A percentile compares a stretch with the other conserved stretches of the same genome.
Conservation (phyloP, 2,888 invertebrate genomes). For the Andrena bucephala region DNA sequence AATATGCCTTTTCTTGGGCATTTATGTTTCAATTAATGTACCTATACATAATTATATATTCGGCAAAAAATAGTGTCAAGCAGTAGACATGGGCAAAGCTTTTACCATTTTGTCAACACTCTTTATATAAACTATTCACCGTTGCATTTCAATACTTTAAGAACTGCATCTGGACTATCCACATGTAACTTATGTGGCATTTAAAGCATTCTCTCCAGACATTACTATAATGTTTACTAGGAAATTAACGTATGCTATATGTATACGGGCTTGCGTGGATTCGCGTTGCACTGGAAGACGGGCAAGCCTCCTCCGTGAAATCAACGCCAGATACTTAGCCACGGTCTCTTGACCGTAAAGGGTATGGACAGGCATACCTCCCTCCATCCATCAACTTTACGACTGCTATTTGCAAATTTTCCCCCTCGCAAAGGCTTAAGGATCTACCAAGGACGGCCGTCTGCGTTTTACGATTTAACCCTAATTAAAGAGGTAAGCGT, state of each 20-base stretch:
- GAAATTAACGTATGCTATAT: background rate
- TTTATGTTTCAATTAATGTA: no score
- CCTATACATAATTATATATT: no score
- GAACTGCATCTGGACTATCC: no score
- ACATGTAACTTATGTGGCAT: no score
- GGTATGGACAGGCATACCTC: conserved; percentile 54
- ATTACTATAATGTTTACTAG: no score
- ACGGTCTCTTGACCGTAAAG: conserved; percentile 62
- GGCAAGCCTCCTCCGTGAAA: conserved; percentile 25
- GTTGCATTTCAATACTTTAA: no score
- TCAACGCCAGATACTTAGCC: conserved; percentile 29
- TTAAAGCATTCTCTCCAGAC: no score
- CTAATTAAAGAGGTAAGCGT: conserved; percentile 82
- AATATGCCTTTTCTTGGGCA: no score
- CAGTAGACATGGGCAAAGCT: no score
- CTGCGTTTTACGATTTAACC: conserved; percentile 82
- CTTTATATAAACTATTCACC: no score
- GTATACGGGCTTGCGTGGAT: background rate
- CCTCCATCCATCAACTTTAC: conserved; percentile 80
- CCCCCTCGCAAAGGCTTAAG: conserved; percentile 79
- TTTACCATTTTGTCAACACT: no score
- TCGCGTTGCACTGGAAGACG: background rate
- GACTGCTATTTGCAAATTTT: conserved; percentile 79
- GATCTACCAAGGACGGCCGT: conserved; percentile 70
- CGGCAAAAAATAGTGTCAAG: no score